Conservation (phyloP, 2,888 invertebrate genomes). For the Nematopogon swammerdamellus region DNA sequence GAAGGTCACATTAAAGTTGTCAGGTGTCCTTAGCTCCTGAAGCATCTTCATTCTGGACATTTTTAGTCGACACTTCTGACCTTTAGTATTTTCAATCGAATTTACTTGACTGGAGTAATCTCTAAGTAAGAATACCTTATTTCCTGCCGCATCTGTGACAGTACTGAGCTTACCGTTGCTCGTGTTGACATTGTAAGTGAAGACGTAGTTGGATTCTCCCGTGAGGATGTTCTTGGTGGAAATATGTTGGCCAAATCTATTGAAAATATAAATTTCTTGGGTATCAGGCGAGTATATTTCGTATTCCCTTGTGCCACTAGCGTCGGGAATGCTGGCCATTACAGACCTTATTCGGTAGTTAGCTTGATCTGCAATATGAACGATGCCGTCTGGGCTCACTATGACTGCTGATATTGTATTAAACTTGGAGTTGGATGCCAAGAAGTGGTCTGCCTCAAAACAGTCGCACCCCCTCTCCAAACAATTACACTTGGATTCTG, state of each 20-base stretch:
- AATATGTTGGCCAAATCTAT: constrained; percentile 92
- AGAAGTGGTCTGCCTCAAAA: constrained; percentile 86
- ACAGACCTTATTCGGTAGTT: constrained; percentile 85
- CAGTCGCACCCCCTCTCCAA: constrained; percentile 89
- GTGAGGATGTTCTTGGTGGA: constrained; percentile 94
- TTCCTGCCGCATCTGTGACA: constrained; percentile 90
- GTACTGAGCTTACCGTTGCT: constrained; percentile 93
- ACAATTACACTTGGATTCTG: constrained; percentile 92
- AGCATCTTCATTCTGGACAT: constrained; percentile 94
- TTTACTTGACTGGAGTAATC: constrained; percentile 88
- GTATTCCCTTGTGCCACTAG: constrained; percentile 80
- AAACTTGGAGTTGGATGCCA: constrained; percentile 91
- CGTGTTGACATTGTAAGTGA: constrained; percentile 95
- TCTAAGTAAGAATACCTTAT: constrained; percentile 78
- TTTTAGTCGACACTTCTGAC: constrained; percentile 83
- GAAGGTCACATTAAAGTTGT: constrained; percentile 91
- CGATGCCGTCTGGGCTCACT: constrained; percentile 90
- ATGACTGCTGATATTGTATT: constrained; percentile 91
- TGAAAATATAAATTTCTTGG: constrained; percentile 92
- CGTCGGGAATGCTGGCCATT: constrained; percentile 86
- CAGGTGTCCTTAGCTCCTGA: constrained; percentile 86
- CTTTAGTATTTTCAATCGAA: constrained; percentile 91
- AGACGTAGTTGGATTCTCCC: constrained; percentile 88
- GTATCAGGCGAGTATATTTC: constrained; percentile 94
- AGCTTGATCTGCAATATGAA: constrained; percentile 95